Evolutionary conservation across 2,797 vertebrate genomes (phyloP).

Genomic region (Meriones psammophilus): DNA sequence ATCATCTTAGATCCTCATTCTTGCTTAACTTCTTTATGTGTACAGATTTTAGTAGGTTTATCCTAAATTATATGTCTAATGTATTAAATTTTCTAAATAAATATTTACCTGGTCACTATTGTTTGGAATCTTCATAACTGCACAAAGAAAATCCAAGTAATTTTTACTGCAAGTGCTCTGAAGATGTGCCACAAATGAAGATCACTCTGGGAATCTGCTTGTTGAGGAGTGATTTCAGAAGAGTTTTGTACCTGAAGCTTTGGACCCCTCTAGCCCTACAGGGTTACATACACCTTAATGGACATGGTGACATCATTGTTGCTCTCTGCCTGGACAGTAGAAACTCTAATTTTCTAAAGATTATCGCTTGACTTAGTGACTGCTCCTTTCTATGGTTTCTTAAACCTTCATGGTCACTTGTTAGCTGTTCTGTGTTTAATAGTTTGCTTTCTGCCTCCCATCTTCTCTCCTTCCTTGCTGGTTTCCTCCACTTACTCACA

Average conservation of each 20-base stretch:
- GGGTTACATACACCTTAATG: background rate
- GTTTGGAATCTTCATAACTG: background rate
- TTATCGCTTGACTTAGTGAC: background rate
- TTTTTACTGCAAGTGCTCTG: background rate
- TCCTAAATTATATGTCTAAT: no score
- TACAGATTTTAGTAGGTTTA: no score
- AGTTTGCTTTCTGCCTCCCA: background rate
- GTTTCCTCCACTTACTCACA: background rate
- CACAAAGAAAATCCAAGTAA: background rate
- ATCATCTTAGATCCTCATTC: no score
- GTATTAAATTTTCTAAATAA: background rate
- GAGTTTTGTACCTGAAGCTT: background rate
- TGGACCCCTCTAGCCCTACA: background rate
- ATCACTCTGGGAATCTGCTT: background rate
- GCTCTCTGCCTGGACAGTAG: background rate
- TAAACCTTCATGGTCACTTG: no score
- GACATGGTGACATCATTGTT: background rate
- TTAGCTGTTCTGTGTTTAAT: background rate
- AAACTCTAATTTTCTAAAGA: background rate
- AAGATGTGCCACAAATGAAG: background rate
- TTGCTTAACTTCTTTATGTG: no score
- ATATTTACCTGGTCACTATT: background rate
- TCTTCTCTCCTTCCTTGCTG: background rate
- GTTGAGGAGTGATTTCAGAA: background rate
- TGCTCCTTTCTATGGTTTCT: background rate